Percentiles rank a stretch among this genome's conserved stretches.
These are phyloP conservation scores for Alcedo quadribrachys DNA, from an alignment of 2,797 vertebrate species.

Conservation along the genomic window DNA sequence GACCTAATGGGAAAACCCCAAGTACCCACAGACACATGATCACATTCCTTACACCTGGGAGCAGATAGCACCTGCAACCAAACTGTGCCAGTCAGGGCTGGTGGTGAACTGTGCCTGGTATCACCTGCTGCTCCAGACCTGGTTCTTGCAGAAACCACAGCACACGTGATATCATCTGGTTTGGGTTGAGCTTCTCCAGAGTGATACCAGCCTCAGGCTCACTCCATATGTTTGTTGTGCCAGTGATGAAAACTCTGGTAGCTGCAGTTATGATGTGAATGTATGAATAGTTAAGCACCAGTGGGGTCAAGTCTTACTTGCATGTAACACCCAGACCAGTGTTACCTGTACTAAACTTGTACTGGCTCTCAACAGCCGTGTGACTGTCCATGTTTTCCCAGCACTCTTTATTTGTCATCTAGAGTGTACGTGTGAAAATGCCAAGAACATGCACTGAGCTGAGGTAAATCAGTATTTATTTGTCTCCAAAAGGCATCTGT, in stretches of 20 bases:
- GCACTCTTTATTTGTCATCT: background rate
- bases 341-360: background rate
- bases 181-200: background rate
- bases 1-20: background rate
- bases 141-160: background rate
- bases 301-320: background rate
- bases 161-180: accelerated
- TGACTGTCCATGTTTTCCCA: background rate
- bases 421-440: background rate
- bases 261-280: background rate
- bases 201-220: background rate
- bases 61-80: background rate
- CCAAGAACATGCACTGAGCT: background rate
- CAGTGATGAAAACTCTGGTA: background rate
- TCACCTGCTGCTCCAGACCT: background rate
- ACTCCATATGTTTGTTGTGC: background rate
- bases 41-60: background rate
- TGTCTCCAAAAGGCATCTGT: background rate
- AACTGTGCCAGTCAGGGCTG: background rate
- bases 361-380: background rate
- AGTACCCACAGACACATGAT: background rate
- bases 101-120: background rate
- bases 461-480: background rate
- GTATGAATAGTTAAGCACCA: background rate
- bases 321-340: background rate